phyloP scores from a whole-genome alignment of 2,797 vertebrate genomes.

The Pelodytes ibericus region DNA sequence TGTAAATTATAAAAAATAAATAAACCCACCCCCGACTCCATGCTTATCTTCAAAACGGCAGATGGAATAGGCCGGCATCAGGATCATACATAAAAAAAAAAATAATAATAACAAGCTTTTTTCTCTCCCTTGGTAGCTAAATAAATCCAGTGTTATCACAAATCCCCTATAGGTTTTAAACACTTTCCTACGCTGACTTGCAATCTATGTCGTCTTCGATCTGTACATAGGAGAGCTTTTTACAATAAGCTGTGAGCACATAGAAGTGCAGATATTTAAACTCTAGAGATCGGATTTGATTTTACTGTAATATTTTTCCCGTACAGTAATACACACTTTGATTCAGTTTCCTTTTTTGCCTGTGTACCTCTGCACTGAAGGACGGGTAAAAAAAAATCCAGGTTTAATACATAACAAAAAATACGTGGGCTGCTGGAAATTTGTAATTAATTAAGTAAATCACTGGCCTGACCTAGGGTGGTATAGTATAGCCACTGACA shows the following conservation, averaged over 20 bases:
- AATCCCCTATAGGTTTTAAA: not conserved
- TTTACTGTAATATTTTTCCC: not conserved
- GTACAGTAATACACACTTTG: no score
- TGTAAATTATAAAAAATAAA: conserved; percentile 35
- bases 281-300: not conserved
- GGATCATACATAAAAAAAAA: not conserved
- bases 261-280: no score
- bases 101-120: not conserved
- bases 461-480: no score
- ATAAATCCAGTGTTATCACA: not conserved
- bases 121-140: not conserved
- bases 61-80: conserved; percentile 17
- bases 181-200: not conserved
- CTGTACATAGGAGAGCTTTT: not conserved
- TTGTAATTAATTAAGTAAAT: no score
- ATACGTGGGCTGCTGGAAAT: no score
- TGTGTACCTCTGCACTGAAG: no score
- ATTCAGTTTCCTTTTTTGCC: no score
- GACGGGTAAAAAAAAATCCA: no score
- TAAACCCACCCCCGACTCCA: conserved; percentile 19
- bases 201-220: not conserved
- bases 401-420: no score
- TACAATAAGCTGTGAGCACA: no score
- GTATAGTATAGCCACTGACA: no score
- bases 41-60: conserved; percentile 25